Evolutionary conservation across 2,797 vertebrate species (phyloP).

Genomic region (Micrastur ruficollis): DNA sequence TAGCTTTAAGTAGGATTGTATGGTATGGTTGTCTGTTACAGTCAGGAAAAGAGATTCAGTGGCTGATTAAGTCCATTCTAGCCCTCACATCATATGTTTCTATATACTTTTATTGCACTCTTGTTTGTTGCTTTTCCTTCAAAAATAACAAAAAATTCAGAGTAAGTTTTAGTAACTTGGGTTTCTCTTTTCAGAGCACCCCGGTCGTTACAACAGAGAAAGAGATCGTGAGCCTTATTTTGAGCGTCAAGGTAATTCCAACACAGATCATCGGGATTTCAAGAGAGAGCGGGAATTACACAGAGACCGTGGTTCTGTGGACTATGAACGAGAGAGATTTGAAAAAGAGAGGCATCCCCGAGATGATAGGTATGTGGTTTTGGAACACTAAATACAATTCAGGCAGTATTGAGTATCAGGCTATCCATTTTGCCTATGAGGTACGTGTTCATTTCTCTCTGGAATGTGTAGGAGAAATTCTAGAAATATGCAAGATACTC

Average conservation of each 20-base stretch:
- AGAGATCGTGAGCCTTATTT: conserved; percentile 87
- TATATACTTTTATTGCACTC: neutral
- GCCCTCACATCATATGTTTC: neutral
- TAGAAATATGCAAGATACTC: neutral
- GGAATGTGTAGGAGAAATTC: neutral
- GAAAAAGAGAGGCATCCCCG: conserved; percentile 89
- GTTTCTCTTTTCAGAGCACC: conserved; percentile 71
- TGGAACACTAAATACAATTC: rapidly evolving
- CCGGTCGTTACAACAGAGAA: conserved; percentile 87
- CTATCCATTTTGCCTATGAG: neutral
- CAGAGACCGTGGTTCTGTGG: conserved; percentile 81
- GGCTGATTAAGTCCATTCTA: neutral
- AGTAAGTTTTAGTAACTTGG: neutral
- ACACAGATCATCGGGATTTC: conserved; percentile 87
- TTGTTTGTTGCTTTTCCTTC: neutral
- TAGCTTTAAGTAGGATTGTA: neutral
- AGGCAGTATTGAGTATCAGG: neutral
- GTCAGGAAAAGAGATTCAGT: neutral
- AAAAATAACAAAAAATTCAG: neutral
- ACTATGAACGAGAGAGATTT: conserved; percentile 91
- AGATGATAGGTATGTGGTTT: conserved; percentile 84
- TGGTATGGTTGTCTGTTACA: neutral
- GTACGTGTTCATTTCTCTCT: neutral
- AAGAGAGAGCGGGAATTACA: conserved; percentile 90
- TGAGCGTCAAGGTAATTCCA: conserved; percentile 86